Base-by-base conservation (phyloP, 2,797 vertebrate species). In the Oreochromis grahami region DNA sequence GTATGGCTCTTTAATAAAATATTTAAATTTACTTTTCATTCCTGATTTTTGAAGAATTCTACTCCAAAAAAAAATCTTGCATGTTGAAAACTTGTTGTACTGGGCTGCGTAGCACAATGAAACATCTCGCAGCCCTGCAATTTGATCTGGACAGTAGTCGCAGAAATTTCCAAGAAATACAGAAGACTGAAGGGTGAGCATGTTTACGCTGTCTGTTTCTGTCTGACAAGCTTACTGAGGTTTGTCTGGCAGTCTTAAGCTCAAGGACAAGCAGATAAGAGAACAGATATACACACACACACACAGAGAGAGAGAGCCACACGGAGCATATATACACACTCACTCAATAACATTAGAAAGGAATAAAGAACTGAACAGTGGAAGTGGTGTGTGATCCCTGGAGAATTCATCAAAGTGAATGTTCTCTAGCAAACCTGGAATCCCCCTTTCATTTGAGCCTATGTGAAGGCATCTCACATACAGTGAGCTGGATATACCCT, bases 191-290 rank as follows among this genome's bases (percentile, higher is more conserved):
- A 60, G 19, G 48, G 50, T 12, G 19, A 74, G 77, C 41, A 63
- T 36, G 41, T 76, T 70, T 70, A 29, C 24, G 13, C 36, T 76
- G 60, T 21, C 78, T 88, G 58, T 94, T 92, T 87, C 45, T 74
- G 26, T 51, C 70, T 74, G 70, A 56, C 86, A 89, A 86, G 78
- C 82, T 60, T 68, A 78, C 43, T 41, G 80, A 74, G 70, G 90
- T 92, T 88, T 92, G 84, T 91, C 84, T 92, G 77, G 41, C 83
- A 88, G 87, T 79, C 88, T 88, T 80, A 56, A 79, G 83, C 88
- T 94, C 94, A 96, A 95, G 94, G 95, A 91, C 94, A 85, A 79
- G 84, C 77, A 92, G 94, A 94, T 94, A 95, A 91, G 87, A 87
- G 79, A 19, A 85, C 70, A 87, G 84, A 76, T 77, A 84, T 70